Evolutionary conservation across 2,888 invertebrate species (phyloP), one percentile per base, ranked within the genome.

Genomic region (Protonemura montana): DNA sequence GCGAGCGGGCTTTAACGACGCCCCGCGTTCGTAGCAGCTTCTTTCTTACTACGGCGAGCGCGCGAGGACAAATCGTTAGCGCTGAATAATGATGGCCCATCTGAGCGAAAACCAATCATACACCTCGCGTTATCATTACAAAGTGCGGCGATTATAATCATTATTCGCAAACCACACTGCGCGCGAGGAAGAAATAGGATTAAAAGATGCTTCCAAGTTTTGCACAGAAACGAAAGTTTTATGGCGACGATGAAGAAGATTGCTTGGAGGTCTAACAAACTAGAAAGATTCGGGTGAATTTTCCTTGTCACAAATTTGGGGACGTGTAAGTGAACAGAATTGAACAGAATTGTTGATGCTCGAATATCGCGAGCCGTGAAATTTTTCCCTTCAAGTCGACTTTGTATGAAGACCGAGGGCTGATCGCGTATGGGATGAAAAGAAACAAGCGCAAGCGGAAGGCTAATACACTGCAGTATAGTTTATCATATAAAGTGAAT

Each of bases 81-180:
- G 41, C 59, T 21, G 59, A 59, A 83, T 83, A 83, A 83, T 83
- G 82, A 84, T 76, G 84, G 81, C 25, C 29, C 81, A 81, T 0
- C 81, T 81, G 28, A 81, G 81, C 81, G 59, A 84, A 84, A 84
- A 84, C 84, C 84, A 84, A 84, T 84, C 84, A 76, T 59, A 59
- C 59, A 59, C 59, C 59, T 59, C 59, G 59, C 21, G 21, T 59
- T 59, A 13, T 59, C 59, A 59, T 59, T 3, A 59, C 59, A 59
- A 59, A 59, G 59, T 59, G 59, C 59, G 59, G 59, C 6, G 59
- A 59, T 59, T 59, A 59, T 59, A 59, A 59, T 59, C 13, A 59
- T 59, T 59, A 59, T 59, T 3, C 59, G 59, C 59, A 10, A 59
- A 28, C 35, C 80, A 16, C 27, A 30, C 21, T 10, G 13, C 26